phyloP scores from a whole-genome alignment of 2,888 invertebrate species.

The Nomada fabriciana region DNA sequence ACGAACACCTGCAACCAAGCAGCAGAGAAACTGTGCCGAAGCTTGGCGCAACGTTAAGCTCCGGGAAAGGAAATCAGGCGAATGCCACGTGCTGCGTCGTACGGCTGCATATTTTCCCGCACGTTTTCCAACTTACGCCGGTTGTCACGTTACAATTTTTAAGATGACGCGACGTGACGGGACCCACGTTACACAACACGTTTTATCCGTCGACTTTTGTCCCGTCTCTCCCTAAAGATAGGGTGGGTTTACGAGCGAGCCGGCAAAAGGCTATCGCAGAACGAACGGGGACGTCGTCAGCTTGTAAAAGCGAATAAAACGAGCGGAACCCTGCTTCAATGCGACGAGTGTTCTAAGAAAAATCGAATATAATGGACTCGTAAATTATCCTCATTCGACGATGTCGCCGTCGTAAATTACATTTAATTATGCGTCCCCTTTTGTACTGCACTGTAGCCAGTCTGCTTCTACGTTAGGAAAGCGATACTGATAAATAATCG shows the following conservation, averaged over 20 bases:
- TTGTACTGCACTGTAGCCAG: conserved; percentile 3
- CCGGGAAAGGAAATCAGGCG: conserved; percentile 25
- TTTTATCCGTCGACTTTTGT: conserved; percentile 28
- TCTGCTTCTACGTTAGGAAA: neutral
- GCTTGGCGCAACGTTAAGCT: neutral
- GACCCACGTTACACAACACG: conserved; percentile 49
- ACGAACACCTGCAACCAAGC: neutral
- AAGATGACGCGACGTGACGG: conserved; percentile 46
- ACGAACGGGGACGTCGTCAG: conserved; percentile 42
- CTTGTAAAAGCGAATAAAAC: conserved; percentile 69
- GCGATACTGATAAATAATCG: conserved; percentile 16
- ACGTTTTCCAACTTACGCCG: conserved; percentile 24
- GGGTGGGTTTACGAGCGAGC: conserved; percentile 42
- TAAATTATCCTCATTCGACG: conserved; percentile 72
- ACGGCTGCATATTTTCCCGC: conserved; percentile 61
- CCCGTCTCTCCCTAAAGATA: conserved; percentile 28
- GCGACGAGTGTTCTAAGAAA: conserved; percentile 60
- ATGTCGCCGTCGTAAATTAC: conserved; percentile 65
- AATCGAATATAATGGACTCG: conserved; percentile 74
- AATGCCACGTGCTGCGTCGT: conserved; percentile 26
- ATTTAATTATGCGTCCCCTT: conserved; percentile 38
- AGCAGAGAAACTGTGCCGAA: neutral
- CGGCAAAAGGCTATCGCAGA: conserved; percentile 32
- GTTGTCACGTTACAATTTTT: conserved; percentile 47
- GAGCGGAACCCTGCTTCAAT: conserved; percentile 4